Base-by-base conservation (phyloP, 2,113 vertebrate species). In the Malurus cyaneus region DNA sequence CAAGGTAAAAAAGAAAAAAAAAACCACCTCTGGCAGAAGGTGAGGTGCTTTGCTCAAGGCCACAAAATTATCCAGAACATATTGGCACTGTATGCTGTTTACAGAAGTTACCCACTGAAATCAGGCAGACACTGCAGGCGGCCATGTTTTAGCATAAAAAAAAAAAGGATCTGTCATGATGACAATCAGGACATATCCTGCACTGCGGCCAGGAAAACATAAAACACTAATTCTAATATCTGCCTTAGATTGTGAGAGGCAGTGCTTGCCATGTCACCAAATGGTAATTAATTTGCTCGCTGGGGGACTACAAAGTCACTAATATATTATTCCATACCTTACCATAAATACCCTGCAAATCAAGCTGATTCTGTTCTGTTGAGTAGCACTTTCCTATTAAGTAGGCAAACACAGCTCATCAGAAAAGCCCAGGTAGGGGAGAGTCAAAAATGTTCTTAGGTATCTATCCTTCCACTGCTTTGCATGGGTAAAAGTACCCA, bases 251-350 rank as follows among this genome's bases (percentile, higher is more conserved):
- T 94, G 91, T 72, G 39, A 89, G 74, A 94, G 88, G 67, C 50
- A 57, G 84, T 2, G 9, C 77, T 95, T 87, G 84, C 44, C 34
- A 20, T 85, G 83, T 69, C 61, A 49, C 89, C 91, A 57, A 89
- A 96, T 34, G 50, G 70, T 66, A 94, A 96, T 98, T 97, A 95
- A 93, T 73, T 92, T 87, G 57, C 53, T 80, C 97, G 32, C 0
- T 16, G 34, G 95, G 77, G 95, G 91, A 91, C 54, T 89, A 80
- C 8, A 86, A 89, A 96, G 54, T 89, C 77, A 60, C 49, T 71
- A 64, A 62, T 47, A 41, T 44, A 89, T 92, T 77, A 92, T 23
- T 94, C 88, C 74, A 71, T 56, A 76, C 44, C 78, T 90, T 95
- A 84, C 76, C 71, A 72, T 53, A 92, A 96, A 91, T 80, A 95